Evolutionary conservation across 2,888 invertebrate genomes (phyloP).

Genomic region (Drosophila nigritarsus): DNA sequence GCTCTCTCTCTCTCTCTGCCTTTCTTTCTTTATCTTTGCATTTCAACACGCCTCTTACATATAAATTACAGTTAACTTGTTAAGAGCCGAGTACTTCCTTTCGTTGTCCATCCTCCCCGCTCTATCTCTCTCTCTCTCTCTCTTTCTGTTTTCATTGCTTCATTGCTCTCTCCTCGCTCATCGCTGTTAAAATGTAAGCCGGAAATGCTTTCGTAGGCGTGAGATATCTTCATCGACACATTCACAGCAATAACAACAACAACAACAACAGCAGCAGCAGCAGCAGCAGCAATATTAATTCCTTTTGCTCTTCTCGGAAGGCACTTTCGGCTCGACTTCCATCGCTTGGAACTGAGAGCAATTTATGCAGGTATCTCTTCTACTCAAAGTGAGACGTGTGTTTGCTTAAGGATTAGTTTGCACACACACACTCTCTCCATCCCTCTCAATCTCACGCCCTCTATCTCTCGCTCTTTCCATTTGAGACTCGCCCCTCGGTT

Average conservation of each 20-base stretch:
- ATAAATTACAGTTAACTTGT: constrained; percentile 64
- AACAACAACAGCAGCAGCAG: constrained; percentile 11
- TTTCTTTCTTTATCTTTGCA: neutral
- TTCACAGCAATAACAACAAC: constrained; percentile 15
- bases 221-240: constrained; percentile 74
- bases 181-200: constrained; percentile 53
- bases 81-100: constrained; percentile 59
- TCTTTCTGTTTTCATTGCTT: neutral
- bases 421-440: constrained; percentile 21
- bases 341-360: constrained; percentile 17
- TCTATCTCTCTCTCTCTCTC: neutral
- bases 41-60: constrained; percentile 37
- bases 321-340: constrained; percentile 35
- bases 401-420: constrained; percentile 70
- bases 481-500: constrained; percentile 47
- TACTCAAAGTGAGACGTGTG: constrained; percentile 51
- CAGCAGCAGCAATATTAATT: constrained; percentile 11
- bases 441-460: constrained; percentile 10
- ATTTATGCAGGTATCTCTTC: constrained; percentile 71
- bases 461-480: constrained; percentile 33
- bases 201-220: constrained; percentile 76
- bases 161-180: neutral
- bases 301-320: constrained; percentile 54
- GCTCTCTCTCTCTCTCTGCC: neutral
- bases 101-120: neutral